A percentile compares a stretch with the other conserved stretches of the same genome.
Evolutionary conservation across 2,113 vertebrate species (phyloP).

Genomic region (Amblyornis subalaris): DNA sequence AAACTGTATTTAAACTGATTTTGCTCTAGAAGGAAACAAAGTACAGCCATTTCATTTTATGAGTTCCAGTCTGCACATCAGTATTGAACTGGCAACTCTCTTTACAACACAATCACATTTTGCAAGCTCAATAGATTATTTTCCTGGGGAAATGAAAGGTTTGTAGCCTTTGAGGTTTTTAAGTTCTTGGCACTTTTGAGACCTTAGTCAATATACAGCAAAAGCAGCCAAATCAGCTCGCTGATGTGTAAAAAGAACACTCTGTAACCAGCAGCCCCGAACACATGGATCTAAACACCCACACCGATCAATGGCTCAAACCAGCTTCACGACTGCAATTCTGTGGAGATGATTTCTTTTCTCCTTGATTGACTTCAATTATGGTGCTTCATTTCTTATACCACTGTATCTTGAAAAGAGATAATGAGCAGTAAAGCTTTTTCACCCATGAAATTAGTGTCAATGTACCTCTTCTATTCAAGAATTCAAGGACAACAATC

Average conservation of each 20-base stretch:
- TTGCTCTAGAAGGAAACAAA: not conserved
- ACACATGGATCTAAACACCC: not conserved
- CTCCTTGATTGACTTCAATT: slow-evolving; percentile 63
- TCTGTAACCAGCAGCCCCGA: not conserved
- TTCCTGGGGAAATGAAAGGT: not conserved
- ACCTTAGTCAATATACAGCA: not conserved
- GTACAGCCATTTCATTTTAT: not conserved
- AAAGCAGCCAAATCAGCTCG: not conserved
- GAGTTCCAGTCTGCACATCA: not conserved
- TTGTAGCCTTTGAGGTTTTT: not conserved
- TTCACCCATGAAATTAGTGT: slow-evolving; percentile 56
- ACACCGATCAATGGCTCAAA: not conserved
- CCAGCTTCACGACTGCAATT: not conserved
- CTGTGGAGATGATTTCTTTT: slow-evolving; percentile 11
- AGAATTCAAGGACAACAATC: slow-evolving; percentile 40
- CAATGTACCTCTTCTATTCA: slow-evolving; percentile 14
- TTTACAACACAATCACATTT: not conserved
- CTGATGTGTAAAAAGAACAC: not conserved
- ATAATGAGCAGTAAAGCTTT: slow-evolving; percentile 46
- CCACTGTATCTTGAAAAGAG: slow-evolving; percentile 35
- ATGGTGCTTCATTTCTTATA: slow-evolving; percentile 19
- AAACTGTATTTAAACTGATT: not conserved
- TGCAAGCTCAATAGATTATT: not conserved
- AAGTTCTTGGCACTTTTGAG: not conserved
- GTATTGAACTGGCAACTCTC: not conserved